Conservation (phyloP, 2,113 vertebrate species). For the Dasypus novemcinctus region DNA sequence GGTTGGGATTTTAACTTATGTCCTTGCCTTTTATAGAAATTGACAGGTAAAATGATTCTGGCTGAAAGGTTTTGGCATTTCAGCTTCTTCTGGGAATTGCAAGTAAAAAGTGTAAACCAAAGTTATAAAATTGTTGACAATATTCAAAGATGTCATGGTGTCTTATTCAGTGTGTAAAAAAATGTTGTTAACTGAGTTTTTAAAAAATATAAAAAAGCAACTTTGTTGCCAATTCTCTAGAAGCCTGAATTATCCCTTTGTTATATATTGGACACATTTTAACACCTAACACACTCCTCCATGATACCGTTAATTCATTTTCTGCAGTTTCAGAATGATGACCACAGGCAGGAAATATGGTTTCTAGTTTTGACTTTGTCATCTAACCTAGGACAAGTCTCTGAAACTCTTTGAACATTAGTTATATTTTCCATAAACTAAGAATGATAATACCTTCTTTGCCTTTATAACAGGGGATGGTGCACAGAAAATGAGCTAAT, state of each 20-base stretch:
- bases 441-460: neutral
- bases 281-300: neutral
- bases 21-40: neutral
- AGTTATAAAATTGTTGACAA: neutral
- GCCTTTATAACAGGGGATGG: neutral
- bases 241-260: neutral
- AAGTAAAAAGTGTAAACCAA: neutral
- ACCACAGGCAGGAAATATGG: neutral
- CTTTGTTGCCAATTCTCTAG: neutral
- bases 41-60: neutral
- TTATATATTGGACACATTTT: neutral
- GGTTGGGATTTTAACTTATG: neutral
- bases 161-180: neutral
- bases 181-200: neutral
- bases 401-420: neutral
- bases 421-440: slow-evolving; percentile 18
- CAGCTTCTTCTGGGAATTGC: neutral
- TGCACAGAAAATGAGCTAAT: neutral
- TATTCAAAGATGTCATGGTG: neutral
- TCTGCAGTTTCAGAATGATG: neutral
- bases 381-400: neutral
- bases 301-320: neutral
- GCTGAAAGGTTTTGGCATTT: neutral
- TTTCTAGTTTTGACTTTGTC: neutral
- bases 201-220: neutral